Evolutionary conservation across 2,888 invertebrate genomes (phyloP).

Genomic region (Melanchra persicariae): DNA sequence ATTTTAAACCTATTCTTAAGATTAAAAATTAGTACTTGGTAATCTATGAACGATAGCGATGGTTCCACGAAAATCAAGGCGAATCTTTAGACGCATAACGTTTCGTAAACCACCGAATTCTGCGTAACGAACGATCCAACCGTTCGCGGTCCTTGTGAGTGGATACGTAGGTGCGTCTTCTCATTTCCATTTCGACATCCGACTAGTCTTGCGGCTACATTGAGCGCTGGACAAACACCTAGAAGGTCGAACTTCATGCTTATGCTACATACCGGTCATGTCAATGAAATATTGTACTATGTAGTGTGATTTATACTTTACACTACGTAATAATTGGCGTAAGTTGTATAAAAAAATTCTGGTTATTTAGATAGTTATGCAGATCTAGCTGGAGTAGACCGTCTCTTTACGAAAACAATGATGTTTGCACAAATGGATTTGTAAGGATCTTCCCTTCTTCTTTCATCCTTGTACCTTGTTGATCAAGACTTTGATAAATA

Average conservation of each 20-base stretch:
- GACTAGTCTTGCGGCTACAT: conserved; percentile 32
- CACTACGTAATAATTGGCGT: background rate
- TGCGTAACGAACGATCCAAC: conserved; percentile 21
- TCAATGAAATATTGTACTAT: conserved; percentile 31
- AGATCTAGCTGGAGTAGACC: background rate
- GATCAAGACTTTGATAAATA: background rate
- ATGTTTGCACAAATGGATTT: background rate
- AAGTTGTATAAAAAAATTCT: background rate
- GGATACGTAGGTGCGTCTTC: conserved; percentile 49
- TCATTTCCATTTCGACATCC: conserved; percentile 59
- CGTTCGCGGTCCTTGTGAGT: conserved; percentile 39
- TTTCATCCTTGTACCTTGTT: background rate
- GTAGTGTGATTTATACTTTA: conserved; percentile 7
- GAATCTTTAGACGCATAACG: background rate
- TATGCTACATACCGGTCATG: conserved; percentile 37
- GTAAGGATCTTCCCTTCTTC: background rate
- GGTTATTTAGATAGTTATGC: background rate
- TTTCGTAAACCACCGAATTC: conserved; percentile 33
- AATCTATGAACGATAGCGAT: too few species aligned
- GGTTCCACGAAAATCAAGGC: background rate
- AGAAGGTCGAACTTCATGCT: conserved; percentile 55
- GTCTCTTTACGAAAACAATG: background rate
- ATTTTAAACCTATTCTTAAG: too few species aligned
- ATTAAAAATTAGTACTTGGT: too few species aligned
- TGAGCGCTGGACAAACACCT: conserved; percentile 49